Base-by-base conservation (phyloP, 2,113 vertebrate species). In the Hippopotamus amphibius region DNA sequence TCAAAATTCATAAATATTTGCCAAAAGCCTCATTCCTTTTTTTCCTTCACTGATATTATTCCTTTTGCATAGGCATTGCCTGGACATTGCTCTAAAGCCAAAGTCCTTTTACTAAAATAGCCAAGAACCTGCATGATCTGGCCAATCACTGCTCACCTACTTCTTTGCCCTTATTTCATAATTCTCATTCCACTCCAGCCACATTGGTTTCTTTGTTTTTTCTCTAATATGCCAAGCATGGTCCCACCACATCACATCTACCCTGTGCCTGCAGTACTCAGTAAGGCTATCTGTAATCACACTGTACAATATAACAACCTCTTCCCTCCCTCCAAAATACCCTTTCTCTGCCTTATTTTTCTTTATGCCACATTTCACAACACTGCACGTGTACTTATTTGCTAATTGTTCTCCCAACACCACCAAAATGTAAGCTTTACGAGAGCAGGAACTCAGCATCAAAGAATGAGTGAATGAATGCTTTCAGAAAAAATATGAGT, bases 401-500 rank as follows among this genome's bases (percentile, higher is more conserved):
- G 46, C 55, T 81, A 93, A 68, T 76, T 68, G 13, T 57, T 83
- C 9, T 81, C 53, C 7, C 48, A 88, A 30, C 15, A 81, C 6
- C 15, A 68, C 37, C 28, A 53, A 55, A 93, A 66, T 71, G 12
- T 69, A 63, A 97, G 59, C 50, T 93, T 96, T 76, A 46, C 46
- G 43, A 91, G 30, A 53, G 37, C 46, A 81, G 26, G n/a, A 48
- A 63, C 13, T 92, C 28, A 48, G 30, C 14, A n/a, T 28, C 50
- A 55, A 91, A 77, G 19, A 96, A 65, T 66, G 33, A 91, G 85
- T n/a, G 37, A 63, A 71, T 46, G 63, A 93, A 96, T 55, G 5
- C 13, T 91, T 91, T 68, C 61, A 43, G 43, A 61, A 92, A 77
- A 57, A 81, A 87, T 43, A 53, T 3, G 16, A n/a, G 26, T 88